Conservation (phyloP, 2,888 invertebrate genomes). For the Hybos culiciformis region DNA sequence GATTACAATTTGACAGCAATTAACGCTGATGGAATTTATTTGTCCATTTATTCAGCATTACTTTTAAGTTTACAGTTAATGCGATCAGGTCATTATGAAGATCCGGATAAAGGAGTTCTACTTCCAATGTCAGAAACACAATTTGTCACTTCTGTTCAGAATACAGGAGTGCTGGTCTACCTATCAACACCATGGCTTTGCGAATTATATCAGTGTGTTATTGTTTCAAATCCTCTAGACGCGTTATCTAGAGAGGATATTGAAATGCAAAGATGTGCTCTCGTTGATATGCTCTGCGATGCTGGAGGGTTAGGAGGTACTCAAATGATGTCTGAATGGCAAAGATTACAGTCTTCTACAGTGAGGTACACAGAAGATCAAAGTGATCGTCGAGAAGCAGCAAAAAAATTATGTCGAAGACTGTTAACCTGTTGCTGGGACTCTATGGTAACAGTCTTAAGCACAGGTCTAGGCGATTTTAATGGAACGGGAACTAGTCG, state of each 20-base stretch:
- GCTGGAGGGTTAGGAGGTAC: slow-evolving; percentile 70
- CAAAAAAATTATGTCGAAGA: slow-evolving; percentile 57
- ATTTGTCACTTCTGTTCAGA: slow-evolving; percentile 84
- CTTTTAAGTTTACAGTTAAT: slow-evolving; percentile 69
- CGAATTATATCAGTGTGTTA: slow-evolving; percentile 78
- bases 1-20: slow-evolving; percentile 53
- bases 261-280: slow-evolving; percentile 29
- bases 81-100: slow-evolving; percentile 59
- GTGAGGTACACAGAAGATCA: slow-evolving; percentile 48
- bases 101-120: slow-evolving; percentile 33
- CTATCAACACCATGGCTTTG: slow-evolving; percentile 87
- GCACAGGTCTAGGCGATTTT: slow-evolving; percentile 53
- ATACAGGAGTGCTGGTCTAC: slow-evolving; percentile 84
- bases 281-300: slow-evolving; percentile 44
- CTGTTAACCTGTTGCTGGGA: slow-evolving; percentile 87
- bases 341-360: slow-evolving; percentile 67
- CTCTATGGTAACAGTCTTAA: slow-evolving; percentile 76
- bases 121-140: slow-evolving; percentile 65
- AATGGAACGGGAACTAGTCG: slow-evolving; percentile 37
- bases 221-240: slow-evolving; percentile 42
- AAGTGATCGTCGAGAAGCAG: slow-evolving; percentile 63
- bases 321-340: slow-evolving; percentile 78
- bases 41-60: slow-evolving; percentile 77
- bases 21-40: slow-evolving; percentile 90
- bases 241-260: slow-evolving; percentile 26